Base-by-base conservation (phyloP, 2,113 vertebrate genomes). In the Rana temporaria region DNA sequence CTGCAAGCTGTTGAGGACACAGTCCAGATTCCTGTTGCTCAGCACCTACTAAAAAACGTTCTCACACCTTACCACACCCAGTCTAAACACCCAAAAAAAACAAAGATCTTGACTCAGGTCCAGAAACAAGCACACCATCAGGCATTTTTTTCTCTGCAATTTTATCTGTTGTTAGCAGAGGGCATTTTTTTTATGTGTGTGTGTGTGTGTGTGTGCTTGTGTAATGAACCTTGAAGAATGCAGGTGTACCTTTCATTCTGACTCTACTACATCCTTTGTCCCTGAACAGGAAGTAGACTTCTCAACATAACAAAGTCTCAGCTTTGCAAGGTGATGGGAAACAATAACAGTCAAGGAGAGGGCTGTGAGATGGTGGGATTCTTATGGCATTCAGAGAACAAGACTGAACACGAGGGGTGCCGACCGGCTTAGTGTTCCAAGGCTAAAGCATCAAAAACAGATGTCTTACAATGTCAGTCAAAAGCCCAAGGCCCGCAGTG, bases 21-120 rank as follows among this genome's bases (percentile, higher is more conserved):
- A 66, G 76, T 79, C 76, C 77, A 70, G 53, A 76, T 73, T 73
- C 70, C 34, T 63, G 73, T n/a, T 62, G 34, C 32, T 62, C 73
- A 24, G 57, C 32, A 63, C 73, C 73, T 59, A 62, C 73, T 76
- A 63, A 62, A 73, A 57, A 59, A 18, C 60, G 34, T 32, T 76
- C 57, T 62, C 73, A 62, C 57, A 76, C 57, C 57, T 70, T 19
- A 62, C 56, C 78, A 52, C 56, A 62, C 67, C 66, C 56, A 80
- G 34, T 20, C 17, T 17, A 26, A 52, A 60, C 56, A 80, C 34
- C 56, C 38, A 52, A 70, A 62, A 60, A 18, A 72, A 71, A 22
- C 14, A 0, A 60, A 70, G 68, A 16, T 18, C 22, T 71, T 81
- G 56, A 72, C 20, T n/a, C 6, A 2, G 38, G 18, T 71, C 57